These are phyloP conservation scores for Pristionchus fissidentatus DNA, from an alignment of 2,888 invertebrate species.

Conservation along the genomic window DNA sequence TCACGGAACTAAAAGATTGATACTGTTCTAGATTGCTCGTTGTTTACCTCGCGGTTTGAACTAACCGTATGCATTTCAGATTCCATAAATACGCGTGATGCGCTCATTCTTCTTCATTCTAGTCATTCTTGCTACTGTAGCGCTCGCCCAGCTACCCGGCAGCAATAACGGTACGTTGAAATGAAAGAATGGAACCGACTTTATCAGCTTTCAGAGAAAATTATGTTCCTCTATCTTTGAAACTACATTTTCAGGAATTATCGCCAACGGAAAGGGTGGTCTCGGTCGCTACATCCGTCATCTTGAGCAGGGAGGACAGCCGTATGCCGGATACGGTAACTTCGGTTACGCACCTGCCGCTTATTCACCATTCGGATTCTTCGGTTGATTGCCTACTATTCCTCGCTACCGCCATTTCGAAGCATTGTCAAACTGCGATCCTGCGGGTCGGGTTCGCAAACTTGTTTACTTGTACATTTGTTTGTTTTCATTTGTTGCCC, in stretches of 20 bases:
- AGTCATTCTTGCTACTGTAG: not conserved
- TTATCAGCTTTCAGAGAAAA: not conserved
- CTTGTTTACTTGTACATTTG: no score
- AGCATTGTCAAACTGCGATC: no score
- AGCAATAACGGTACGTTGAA: conserved; percentile 9
- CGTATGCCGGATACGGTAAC: not conserved
- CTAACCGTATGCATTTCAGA: no score
- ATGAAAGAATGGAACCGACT: no score
- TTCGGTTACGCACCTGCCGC: not conserved
- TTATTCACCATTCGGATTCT: not conserved
- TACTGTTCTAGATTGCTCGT: no score
- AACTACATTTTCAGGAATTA: not conserved
- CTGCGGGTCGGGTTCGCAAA: no score
- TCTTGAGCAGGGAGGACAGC: conserved; percentile 1
- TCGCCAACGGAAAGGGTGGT: not conserved
- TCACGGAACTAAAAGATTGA: no score
- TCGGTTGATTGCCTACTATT: conserved; percentile 4
- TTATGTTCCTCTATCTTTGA: not conserved
- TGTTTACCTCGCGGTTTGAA: no score
- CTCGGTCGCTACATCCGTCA: conserved; percentile 14
- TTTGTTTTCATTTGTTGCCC: no score
- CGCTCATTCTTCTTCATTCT: no score
- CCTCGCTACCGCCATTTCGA: no score
- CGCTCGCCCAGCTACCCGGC: conserved; percentile 3
- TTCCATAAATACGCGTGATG: no score